Base-by-base conservation (phyloP, 2,113 vertebrate species). In the Enhydra lutris region DNA sequence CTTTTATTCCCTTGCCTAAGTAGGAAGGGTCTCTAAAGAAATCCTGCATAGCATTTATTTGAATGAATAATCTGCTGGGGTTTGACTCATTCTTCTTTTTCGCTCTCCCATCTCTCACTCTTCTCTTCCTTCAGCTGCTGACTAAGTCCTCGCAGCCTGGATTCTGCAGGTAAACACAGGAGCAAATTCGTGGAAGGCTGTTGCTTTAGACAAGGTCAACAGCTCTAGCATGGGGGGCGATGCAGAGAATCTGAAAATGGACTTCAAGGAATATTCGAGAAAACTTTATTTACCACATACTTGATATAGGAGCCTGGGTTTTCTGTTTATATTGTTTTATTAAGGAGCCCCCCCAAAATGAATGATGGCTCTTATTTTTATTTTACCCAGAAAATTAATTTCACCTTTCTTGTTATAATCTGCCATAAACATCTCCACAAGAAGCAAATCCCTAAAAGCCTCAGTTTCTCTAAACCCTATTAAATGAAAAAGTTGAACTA, bases 311-410 rank as follows among this genome's bases (percentile, higher is more conserved):
- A 88, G 83, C 55, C 52, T 85, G 39, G 94, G 74, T 89, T 97
- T 92, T 88, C 71, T 91, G 63, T 97, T 94, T 94, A 23, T 88
- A 26, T 85, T 76, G 83, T 97, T 95, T 97, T 82, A 80, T 81
- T 65, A 91, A 92, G 71, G 24, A 87, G 76, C 57, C 79, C 61
- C 63, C 67, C 45, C 71, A 47, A 24, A 69, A 88, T 93, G 84
- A 98, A 96, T 86, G 65, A 97, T 93, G 94, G 93, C 91, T 96
- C 90, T 92, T 86, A 96, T 73, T 97, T 97, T 95, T 94, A 87
- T 94, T 94, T 96, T 96, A 95, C 87, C 94, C 91, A 82, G 94
- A 97, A 97, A 98, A 97, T 98, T 90, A 95, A 78, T 97, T 97
- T 96, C 96, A 94, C 88, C 91, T 97, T 95, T 95, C 91, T 92